Evolutionary conservation across 1,140 invertebrate species (phyloP), one percentile per base, ranked within the genome.

Genomic region (Musca domestica): DNA sequence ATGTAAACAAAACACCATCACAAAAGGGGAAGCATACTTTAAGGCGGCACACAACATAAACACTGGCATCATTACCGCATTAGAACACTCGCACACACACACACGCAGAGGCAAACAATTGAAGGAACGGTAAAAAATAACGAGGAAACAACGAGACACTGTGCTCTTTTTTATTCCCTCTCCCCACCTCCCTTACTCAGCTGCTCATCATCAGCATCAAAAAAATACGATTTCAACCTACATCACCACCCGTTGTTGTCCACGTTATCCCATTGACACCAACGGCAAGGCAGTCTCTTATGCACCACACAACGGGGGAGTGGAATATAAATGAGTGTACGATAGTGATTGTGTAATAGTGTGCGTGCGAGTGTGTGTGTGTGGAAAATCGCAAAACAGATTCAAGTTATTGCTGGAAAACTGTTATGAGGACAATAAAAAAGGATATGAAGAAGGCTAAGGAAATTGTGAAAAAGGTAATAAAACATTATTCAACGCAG

Each of bases 401-500:
- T 56, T 56, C 12, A 56, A 56, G 15, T 56, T 56, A 22, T 56
- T 56, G 52, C 25, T 15, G 23, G 27, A 56, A 54, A 41, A 41
- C 22, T 56, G 52, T 56, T 56, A 56, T 56, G 12, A 56, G 52
- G 19, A 61, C 56, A 61, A 61, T 61, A 61, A 61, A 61, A 61
- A 61, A 19, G 54, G 25, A 58, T 58, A 58, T 58, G 25, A 58
- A 58, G 54, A 58, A 58, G 27, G 17, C 54, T 58, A 27, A 61
- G 56, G 27, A 61, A 61, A 61, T 61, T 61, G 56, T 61, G 56
- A 61, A 61, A 61, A 61, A 61, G 27, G 56, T 61, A 41, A 61
- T 61, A 61, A 61, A 61, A 61, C 56, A 34, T 61, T 61, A 41
- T 41, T 41, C 34, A 41, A 41, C 4, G 34, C 27, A 15, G 47